These are phyloP conservation scores for Margaritifera margaritifera DNA, from an alignment of 2,888 invertebrate species.

Conservation along the genomic window DNA sequence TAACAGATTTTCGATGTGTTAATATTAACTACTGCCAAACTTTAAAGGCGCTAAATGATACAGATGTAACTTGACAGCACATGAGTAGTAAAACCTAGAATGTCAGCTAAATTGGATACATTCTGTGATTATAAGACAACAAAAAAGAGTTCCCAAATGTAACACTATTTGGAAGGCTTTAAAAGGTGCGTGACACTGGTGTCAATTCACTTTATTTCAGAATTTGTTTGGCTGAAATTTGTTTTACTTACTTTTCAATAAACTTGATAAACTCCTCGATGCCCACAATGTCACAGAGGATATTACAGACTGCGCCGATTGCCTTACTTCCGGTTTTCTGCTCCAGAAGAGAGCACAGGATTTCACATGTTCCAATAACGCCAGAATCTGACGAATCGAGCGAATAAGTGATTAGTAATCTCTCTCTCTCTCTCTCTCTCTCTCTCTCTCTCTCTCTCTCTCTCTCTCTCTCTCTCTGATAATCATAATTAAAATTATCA, in stretches of 20 bases:
- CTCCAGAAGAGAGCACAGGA: constrained; percentile 48
- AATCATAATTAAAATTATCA: background rate
- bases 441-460: constrained; percentile 3
- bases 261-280: constrained; percentile 59
- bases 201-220: no score
- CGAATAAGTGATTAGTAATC: background rate
- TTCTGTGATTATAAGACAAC: no score
- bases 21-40: no score
- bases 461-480: background rate
- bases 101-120: no score
- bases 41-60: no score
- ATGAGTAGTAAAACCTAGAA: no score
- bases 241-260: constrained; percentile 50
- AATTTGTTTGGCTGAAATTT: background rate
- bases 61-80: no score
- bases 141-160: no score
- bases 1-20: no score
- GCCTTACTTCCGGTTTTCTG: constrained; percentile 54
- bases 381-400: constrained; percentile 40
- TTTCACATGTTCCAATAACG: constrained; percentile 53
- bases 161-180: no score
- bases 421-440: constrained; percentile 4
- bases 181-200: no score
- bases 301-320: constrained; percentile 50
- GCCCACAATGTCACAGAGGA: constrained; percentile 62